These are phyloP conservation scores for Actenoides lindsayi DNA, from an alignment of 2,113 vertebrate species.

Conservation along the genomic window DNA sequence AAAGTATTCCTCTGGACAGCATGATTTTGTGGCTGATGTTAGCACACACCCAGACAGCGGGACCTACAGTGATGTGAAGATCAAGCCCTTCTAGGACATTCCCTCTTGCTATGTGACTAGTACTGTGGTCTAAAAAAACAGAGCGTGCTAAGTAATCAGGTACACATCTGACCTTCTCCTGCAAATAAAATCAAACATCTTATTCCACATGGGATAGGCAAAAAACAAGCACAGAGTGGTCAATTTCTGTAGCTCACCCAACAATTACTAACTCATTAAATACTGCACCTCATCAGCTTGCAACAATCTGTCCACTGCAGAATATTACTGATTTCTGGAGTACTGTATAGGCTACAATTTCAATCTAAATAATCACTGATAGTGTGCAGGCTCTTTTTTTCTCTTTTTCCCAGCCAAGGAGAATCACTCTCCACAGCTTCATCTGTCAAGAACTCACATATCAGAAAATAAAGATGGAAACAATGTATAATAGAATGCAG, in stretches of 20 bases:
- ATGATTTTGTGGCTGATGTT: background rate
- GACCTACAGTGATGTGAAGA: background rate
- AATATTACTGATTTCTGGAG: background rate
- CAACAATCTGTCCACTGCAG: background rate
- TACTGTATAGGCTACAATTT: background rate
- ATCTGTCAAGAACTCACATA: background rate
- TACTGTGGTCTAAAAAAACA: background rate
- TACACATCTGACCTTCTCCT: background rate
- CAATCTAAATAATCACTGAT: background rate
- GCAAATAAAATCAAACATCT: background rate
- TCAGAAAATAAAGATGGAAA: conserved; percentile 20
- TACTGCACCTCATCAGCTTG: background rate
- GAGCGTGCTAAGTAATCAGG: background rate
- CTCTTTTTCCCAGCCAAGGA: background rate
- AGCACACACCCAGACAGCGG: background rate
- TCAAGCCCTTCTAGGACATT: background rate
- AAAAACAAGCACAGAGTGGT: background rate
- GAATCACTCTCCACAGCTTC: background rate
- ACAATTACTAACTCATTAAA: background rate
- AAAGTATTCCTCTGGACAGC: background rate
- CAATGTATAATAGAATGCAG: background rate
- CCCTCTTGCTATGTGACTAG: background rate
- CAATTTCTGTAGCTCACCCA: background rate
- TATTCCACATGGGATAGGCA: background rate
- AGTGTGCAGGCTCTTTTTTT: background rate